A percentile compares a stretch with the other conserved stretches of the same genome.
These are phyloP conservation scores for Silurus glanis DNA, from an alignment of 2,113 vertebrate genomes.

Conservation along the genomic window DNA sequence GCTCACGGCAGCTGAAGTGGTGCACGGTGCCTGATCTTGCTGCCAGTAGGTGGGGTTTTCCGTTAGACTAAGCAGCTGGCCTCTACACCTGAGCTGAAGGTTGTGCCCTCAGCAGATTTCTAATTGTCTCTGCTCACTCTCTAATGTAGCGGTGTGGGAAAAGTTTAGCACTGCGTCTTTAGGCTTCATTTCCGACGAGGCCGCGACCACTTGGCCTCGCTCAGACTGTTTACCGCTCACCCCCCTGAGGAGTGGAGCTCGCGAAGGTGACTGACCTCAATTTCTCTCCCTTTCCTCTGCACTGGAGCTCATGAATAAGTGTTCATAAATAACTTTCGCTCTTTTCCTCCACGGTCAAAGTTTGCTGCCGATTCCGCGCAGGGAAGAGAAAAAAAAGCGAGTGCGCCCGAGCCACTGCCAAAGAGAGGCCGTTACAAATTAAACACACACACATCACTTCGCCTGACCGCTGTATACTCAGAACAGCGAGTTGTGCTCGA, in stretches of 20 bases:
- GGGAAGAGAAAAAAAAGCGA: not conserved
- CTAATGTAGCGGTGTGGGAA: slow-evolving; percentile 19
- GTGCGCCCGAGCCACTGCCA: not conserved
- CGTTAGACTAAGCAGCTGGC: slow-evolving; percentile 25
- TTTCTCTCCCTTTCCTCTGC: slow-evolving; percentile 57
- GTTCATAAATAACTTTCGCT: slow-evolving; percentile 51
- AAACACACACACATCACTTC: slow-evolving; percentile 37
- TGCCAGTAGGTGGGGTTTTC: not conserved
- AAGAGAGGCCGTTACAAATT: slow-evolving; percentile 42
- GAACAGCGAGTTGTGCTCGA: not conserved
- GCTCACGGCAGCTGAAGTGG: not conserved
- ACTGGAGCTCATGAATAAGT: slow-evolving; percentile 56
- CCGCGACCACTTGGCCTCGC: slow-evolving; percentile 28
- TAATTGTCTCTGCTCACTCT: slow-evolving; percentile 47
- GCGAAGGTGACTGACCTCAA: slow-evolving; percentile 60
- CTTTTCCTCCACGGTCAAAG: slow-evolving; percentile 16
- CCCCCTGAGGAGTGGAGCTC: slow-evolving; percentile 20
- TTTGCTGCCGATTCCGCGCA: not conserved
- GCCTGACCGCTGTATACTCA: slow-evolving; percentile 29
- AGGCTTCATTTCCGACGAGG: slow-evolving; percentile 43
- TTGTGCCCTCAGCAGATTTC: slow-evolving; percentile 33
- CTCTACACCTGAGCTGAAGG: slow-evolving; percentile 42
- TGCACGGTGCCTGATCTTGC: not conserved
- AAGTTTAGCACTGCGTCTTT: slow-evolving; percentile 39
- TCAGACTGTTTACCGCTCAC: slow-evolving; percentile 46